Conservation (phyloP, 2,797 vertebrate species). For the Labroides dimidiatus region DNA sequence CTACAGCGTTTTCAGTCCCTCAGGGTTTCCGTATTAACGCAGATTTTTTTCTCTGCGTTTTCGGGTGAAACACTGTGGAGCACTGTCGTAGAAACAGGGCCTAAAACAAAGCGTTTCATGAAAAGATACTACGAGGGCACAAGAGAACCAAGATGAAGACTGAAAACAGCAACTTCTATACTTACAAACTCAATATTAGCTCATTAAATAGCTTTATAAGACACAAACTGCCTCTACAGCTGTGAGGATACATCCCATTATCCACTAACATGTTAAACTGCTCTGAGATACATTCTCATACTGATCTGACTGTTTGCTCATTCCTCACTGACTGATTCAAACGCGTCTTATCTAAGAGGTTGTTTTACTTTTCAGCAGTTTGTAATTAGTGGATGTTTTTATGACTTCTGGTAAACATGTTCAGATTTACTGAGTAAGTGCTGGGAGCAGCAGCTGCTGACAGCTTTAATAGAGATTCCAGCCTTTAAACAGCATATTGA, state of each 20-base stretch:
- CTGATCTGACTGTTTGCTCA: conserved; percentile 1
- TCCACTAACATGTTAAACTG: neutral
- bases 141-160: too few species aligned
- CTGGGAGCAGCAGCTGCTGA: neutral
- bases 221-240: neutral
- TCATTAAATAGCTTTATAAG: too few species aligned
- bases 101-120: too few species aligned
- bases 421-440: neutral
- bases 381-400: conserved; percentile 5
- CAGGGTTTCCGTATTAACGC: too few species aligned
- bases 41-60: too few species aligned
- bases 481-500: conserved; percentile 20
- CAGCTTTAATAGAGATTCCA: conserved; percentile 14
- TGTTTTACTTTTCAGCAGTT: neutral
- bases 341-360: conserved; percentile 1
- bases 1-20: too few species aligned
- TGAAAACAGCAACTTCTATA: too few species aligned
- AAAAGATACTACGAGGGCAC: too few species aligned
- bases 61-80: too few species aligned
- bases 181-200: too few species aligned
- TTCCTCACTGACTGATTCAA: neutral
- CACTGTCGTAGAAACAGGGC: too few species aligned
- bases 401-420: conserved; percentile 12
- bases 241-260: neutral
- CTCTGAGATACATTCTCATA: neutral